A percentile compares a stretch with the other conserved stretches of the same genome.
Conservation (phyloP, 2,888 invertebrate genomes). For the Cataglyphis rosenhaueri region DNA sequence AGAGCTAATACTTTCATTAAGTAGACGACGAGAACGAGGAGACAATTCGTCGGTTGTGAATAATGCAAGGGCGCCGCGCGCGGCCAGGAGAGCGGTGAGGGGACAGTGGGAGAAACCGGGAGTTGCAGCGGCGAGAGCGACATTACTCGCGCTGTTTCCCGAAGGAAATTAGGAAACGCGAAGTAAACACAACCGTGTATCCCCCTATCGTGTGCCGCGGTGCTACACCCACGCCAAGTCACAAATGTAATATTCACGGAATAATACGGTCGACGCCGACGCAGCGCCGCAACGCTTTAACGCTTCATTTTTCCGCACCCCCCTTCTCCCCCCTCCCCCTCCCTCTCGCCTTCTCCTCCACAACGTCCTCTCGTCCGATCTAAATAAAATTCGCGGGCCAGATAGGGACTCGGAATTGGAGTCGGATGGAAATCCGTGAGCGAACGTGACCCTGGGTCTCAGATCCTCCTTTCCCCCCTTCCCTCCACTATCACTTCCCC, state of each 20-base stretch:
- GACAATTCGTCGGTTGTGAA: conserved; percentile 40
- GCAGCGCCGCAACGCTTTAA: conserved; percentile 54
- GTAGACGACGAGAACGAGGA: conserved; percentile 15
- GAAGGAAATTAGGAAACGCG: conserved; percentile 85
- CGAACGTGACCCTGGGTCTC: conserved; percentile 60
- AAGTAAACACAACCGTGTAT: conserved; percentile 75
- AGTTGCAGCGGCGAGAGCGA: conserved; percentile 79
- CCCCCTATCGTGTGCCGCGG: conserved; percentile 63
- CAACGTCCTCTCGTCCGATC: conserved; percentile 52
- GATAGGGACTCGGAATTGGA: conserved; percentile 64
- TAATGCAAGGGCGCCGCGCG: conserved; percentile 35
- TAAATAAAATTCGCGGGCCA: conserved; percentile 66
- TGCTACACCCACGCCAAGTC: conserved; percentile 76
- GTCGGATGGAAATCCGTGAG: conserved; percentile 62
- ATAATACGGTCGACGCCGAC: conserved; percentile 79
- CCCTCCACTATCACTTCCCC: not conserved
- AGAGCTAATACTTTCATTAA: conserved; percentile 28
- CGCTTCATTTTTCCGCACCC: conserved; percentile 59
- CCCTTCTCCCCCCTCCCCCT: conserved; percentile 41
- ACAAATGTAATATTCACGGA: conserved; percentile 85
- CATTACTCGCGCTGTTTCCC: conserved; percentile 83
- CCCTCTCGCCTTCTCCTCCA: not conserved
- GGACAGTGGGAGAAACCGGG: conserved; percentile 38
- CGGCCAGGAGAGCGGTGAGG: not conserved
- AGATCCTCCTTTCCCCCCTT: conserved; percentile 5